Evolutionary conservation across 2,113 vertebrate genomes (phyloP).

Genomic region (Ctenodactylus gundi): DNA sequence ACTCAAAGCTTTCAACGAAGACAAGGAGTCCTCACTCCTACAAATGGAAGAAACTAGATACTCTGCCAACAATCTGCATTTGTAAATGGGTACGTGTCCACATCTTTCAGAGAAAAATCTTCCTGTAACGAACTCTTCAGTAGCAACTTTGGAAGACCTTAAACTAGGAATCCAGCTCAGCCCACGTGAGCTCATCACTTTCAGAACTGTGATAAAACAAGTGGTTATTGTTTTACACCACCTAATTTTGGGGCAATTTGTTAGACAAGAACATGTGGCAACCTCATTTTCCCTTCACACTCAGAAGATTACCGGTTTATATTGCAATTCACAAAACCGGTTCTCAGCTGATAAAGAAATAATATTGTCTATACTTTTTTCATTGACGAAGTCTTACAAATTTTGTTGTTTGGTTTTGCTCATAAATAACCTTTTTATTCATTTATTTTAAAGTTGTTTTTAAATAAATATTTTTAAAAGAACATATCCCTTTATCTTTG

Average conservation of each 20-base stretch:
- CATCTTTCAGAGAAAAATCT: background rate
- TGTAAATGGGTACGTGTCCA: background rate
- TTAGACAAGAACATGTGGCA: background rate
- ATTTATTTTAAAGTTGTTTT: background rate
- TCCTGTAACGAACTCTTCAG: background rate
- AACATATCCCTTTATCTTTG: background rate
- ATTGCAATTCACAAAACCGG: background rate
- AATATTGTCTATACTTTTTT: background rate
- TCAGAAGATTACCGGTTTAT: background rate
- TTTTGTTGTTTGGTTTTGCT: slow-evolving; percentile 1
- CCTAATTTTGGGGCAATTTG: background rate
- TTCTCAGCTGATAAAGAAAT: background rate
- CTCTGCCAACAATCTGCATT: background rate
- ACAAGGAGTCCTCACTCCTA: background rate
- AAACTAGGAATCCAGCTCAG: background rate
- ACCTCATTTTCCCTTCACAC: background rate
- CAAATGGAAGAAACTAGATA: background rate
- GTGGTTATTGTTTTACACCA: background rate
- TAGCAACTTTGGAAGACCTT: background rate
- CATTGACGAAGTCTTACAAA: background rate
- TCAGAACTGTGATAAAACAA: background rate
- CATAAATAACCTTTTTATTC: background rate
- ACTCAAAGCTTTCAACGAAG: background rate
- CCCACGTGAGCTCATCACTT: background rate
- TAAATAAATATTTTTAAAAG: background rate